Base-by-base conservation (phyloP, 2,113 vertebrate species). In the Paramisgurnus dabryanus region DNA sequence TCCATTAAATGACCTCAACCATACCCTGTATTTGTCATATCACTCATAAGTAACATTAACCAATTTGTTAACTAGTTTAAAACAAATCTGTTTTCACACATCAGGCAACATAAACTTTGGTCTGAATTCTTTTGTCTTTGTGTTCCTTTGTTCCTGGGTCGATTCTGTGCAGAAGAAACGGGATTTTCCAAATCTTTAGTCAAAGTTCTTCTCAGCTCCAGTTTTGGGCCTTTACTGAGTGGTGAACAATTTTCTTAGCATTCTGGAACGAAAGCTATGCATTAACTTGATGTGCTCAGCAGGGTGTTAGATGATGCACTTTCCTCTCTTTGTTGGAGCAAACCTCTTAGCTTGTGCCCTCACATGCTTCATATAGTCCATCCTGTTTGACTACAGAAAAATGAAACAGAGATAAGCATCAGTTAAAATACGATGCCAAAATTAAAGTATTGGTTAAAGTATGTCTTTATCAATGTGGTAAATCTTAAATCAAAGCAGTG, bases 341-440 rank as follows among this genome's bases (percentile, higher is more conserved):
- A 92, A 94, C 88, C 92, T 94, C 90, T 92, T 93, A 89, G 92
- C 93, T 88, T 94, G 92, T 39, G 92, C 91, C 86, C 92, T 85
- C 81, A 94, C 92, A 53, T 91, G 86, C 86, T 94, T 94, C 86
- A 93, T 92, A 76, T 93, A 94, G 88, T 93, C 93, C 91, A 92
- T 92, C 90, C 92, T 90, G 91, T 94, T 94, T 94, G 93, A 90
- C 93, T 93, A 86, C 22, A 85, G 86, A 18, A 81, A 18, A 80
- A 39, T 41, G 15, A 27, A 22, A 41, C 39, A 61, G 6, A 53
- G 49, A 65, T 66, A 34, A 40, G 50, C 13, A n/a, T n/a, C 17
- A 4, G n/a, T n/a, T 3, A n/a, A 58, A 7, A 18, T 3, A 58
- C n/a, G 55, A 8, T 7, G 39, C 18, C 65, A 41, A 22, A 27